Conservation (phyloP, 2,888 invertebrate genomes). For the Drosophila infuscata region DNA sequence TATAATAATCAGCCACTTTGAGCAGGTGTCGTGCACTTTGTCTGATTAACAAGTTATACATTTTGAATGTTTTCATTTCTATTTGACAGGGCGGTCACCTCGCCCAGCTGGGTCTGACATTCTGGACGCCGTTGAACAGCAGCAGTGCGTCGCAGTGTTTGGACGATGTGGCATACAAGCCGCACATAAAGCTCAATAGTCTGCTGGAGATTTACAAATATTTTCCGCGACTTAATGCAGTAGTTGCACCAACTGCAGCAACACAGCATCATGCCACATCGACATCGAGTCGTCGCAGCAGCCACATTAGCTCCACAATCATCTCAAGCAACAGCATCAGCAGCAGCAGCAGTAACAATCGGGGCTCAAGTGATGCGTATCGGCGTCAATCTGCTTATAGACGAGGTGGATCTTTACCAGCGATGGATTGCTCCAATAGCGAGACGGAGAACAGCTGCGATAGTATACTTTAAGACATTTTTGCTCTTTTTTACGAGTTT, state of each 20-base stretch:
- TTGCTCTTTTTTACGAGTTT: background rate
- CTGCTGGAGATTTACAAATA: conserved; percentile 82
- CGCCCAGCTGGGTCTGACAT: conserved; percentile 91
- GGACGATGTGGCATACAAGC: conserved; percentile 76
- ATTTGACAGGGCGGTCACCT: conserved; percentile 89
- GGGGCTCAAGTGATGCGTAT: conserved; percentile 18
- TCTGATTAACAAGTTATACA: background rate
- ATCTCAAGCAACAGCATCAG: conserved; percentile 4
- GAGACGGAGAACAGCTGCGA: conserved; percentile 85
- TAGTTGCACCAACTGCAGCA: background rate
- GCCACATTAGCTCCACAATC: conserved; percentile 46
- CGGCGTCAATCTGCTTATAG: conserved; percentile 62
- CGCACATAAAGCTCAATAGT: conserved; percentile 81
- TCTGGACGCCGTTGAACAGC: conserved; percentile 90
- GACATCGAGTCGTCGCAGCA: conserved; percentile 54
- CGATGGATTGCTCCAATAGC: conserved; percentile 82
- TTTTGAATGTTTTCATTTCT: background rate
- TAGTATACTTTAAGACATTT: conserved; percentile 68
- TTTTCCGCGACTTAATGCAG: conserved; percentile 72
- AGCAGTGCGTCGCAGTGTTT: conserved; percentile 64
- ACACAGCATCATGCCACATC: background rate
- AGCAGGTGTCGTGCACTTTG: background rate
- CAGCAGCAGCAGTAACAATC: conserved; percentile 29
- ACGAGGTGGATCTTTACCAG: conserved; percentile 81
- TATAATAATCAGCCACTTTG: background rate